Percentiles rank a stretch among this genome's conserved stretches.
Conservation (phyloP, 2,113 vertebrate genomes). For the Romanogobio albipinnatus region DNA sequence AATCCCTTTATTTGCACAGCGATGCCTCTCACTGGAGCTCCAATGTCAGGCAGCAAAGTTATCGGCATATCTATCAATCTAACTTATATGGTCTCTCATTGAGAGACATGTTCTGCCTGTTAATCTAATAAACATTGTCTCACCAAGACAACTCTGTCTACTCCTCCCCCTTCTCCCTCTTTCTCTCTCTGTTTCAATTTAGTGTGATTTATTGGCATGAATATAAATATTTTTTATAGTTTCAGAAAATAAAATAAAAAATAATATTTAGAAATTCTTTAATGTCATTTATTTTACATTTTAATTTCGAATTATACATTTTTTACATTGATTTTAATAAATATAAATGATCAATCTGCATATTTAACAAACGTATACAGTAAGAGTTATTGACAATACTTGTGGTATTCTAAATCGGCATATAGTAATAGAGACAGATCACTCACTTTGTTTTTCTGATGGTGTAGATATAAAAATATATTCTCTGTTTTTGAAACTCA, state of each 20-base stretch:
- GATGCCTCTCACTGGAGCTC: conserved; percentile 17
- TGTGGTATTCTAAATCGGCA: neutral
- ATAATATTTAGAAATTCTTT: neutral
- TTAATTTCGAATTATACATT: neutral
- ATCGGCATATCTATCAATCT: conserved; percentile 37
- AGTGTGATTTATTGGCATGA: neutral
- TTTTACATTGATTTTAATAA: neutral
- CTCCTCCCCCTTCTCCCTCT: neutral
- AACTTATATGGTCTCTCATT: conserved; percentile 14
- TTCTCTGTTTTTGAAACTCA: neutral
- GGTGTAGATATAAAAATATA: neutral
- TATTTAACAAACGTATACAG: neutral
- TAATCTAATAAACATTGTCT: conserved; percentile 36
- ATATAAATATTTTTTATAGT: neutral
- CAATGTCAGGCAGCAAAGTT: conserved; percentile 25
- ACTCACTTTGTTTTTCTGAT: neutral
- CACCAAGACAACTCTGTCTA: neutral
- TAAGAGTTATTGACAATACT: neutral
- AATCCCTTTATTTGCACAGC: conserved; percentile 50
- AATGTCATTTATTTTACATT: neutral
- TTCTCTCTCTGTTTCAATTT: neutral
- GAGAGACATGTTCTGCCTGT: conserved; percentile 30
- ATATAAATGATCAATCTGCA: neutral
- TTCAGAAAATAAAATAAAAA: neutral
- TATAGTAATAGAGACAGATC: neutral